phyloP scores from a whole-genome alignment of 1,140 invertebrate genomes.

The Helicoverpa armigera region DNA sequence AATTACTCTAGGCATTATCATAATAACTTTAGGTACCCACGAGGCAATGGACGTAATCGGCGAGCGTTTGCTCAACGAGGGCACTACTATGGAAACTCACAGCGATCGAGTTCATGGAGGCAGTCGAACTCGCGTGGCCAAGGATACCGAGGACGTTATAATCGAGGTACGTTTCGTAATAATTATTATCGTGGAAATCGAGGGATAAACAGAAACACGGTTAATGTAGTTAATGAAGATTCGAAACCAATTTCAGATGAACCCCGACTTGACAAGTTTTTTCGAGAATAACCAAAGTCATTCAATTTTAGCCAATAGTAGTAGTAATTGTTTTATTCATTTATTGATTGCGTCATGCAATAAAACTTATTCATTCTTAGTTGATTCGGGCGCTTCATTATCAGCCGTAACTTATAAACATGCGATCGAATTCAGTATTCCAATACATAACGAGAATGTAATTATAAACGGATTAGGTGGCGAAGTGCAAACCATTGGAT shows the following conservation, averaged over 20 bases:
- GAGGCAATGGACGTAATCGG: too few species aligned
- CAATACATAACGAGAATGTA: conserved; percentile 51
- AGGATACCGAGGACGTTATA: too few species aligned
- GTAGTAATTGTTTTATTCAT: neutral
- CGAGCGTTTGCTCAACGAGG: too few species aligned
- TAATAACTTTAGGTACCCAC: too few species aligned
- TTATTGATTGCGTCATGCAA: neutral
- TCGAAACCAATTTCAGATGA: too few species aligned
- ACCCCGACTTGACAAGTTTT: neutral
- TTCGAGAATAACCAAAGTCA: neutral
- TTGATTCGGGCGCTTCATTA: conserved; percentile 56
- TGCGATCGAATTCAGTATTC: conserved; percentile 42
- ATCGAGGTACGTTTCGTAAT: too few species aligned
- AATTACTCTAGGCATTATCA: neutral
- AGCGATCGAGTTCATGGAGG: too few species aligned
- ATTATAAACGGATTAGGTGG: conserved; percentile 58
- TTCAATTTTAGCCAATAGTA: neutral
- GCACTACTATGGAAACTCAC: too few species aligned
- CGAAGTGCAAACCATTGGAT: conserved; percentile 56
- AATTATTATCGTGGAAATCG: neutral
- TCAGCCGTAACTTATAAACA: conserved; percentile 52
- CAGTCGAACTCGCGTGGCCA: too few species aligned
- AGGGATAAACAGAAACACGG: neutral
- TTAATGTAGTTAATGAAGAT: too few species aligned
- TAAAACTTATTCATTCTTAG: conserved; percentile 8